phyloP scores from a whole-genome alignment of 2,113 vertebrate genomes.

The Callithrix jacchus region DNA sequence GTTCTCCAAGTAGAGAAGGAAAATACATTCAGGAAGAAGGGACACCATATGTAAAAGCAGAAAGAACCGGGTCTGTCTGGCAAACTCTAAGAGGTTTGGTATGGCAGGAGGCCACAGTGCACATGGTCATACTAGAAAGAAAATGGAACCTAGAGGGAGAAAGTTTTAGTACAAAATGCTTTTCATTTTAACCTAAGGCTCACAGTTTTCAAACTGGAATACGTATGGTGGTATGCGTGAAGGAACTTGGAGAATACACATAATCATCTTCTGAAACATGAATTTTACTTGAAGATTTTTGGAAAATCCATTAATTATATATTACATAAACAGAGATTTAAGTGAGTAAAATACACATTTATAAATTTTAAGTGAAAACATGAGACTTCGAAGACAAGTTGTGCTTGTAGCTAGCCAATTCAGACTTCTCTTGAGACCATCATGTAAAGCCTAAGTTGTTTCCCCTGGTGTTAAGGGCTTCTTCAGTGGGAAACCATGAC shows the following conservation, averaged over 20 bases:
- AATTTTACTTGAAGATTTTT: neutral
- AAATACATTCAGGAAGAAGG: neutral
- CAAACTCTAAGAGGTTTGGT: neutral
- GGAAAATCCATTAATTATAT: neutral
- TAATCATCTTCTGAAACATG: neutral
- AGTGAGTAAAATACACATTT: neutral
- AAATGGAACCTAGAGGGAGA: neutral
- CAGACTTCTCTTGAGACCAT: neutral
- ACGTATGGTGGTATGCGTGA: neutral
- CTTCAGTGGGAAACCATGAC: neutral
- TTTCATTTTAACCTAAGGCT: neutral
- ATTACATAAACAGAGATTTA: neutral
- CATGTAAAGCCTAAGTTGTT: accelerated
- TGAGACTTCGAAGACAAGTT: neutral
- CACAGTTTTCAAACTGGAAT: neutral
- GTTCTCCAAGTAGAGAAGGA: neutral
- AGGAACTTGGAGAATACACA: neutral
- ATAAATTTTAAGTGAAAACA: neutral
- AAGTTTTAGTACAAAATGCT: neutral
- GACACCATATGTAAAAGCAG: neutral
- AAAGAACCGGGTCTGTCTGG: neutral
- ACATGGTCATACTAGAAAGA: neutral
- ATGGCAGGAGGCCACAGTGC: neutral
- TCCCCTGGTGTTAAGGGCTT: neutral
- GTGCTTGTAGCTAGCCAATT: neutral